A percentile compares a stretch with the other conserved stretches of the same genome.
Conservation (phyloP, 1,140 invertebrate genomes). For the Apis florea region DNA sequence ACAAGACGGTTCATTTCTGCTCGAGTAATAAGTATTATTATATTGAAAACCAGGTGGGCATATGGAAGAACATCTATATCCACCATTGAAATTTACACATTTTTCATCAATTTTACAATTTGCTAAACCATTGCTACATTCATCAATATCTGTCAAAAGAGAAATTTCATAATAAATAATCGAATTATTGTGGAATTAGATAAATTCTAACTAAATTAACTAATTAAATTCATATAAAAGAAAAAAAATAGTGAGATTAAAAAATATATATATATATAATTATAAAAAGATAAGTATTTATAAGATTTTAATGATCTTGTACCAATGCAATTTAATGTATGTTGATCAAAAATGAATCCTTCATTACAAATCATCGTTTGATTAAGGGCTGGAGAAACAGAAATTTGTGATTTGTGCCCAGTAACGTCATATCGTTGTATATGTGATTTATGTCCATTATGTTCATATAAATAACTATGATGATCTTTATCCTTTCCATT, state of each 20-base stretch:
- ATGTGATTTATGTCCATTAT: too few species aligned
- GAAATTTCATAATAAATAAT: slow-evolving; percentile 1
- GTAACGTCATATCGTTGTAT: too few species aligned
- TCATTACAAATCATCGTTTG: slow-evolving; percentile 10
- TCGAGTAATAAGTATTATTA: slow-evolving; percentile 84
- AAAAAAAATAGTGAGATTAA: neutral
- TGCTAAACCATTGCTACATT: slow-evolving; percentile 83
- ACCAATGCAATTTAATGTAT: slow-evolving; percentile 40
- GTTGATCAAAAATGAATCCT: slow-evolving; percentile 43
- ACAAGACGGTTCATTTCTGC: slow-evolving; percentile 81
- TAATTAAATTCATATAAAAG: neutral
- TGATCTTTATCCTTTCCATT: neutral
- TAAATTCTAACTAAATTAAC: neutral
- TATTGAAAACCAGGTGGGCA: slow-evolving; percentile 80
- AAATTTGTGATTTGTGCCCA: slow-evolving; percentile 4
- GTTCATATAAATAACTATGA: slow-evolving; percentile 2
- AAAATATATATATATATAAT: slow-evolving; percentile 27
- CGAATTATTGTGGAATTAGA: neutral
- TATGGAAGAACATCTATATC: slow-evolving; percentile 62
- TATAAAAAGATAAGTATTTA: neutral
- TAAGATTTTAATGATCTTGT: neutral
- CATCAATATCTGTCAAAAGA: slow-evolving; percentile 84
- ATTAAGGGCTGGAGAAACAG: neutral
- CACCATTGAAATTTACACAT: slow-evolving; percentile 84
- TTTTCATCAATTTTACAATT: slow-evolving; percentile 82